Evolutionary conservation across 2,888 invertebrate genomes (phyloP).

Genomic region (Steinernema hermaphroditum): DNA sequence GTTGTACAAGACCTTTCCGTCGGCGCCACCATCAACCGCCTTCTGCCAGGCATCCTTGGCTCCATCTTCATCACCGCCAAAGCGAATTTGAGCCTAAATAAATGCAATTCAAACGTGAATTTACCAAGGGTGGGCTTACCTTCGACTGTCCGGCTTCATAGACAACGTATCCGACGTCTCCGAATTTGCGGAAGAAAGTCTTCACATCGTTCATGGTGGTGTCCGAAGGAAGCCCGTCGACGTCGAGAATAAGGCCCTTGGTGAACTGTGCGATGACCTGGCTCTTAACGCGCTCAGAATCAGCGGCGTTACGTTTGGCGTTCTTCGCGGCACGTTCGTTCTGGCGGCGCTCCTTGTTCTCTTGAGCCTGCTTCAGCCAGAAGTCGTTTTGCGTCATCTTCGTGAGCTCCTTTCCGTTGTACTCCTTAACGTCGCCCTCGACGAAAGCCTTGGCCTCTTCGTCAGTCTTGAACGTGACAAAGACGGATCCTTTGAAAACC

Average conservation of each 20-base stretch:
- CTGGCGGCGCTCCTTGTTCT: constrained; percentile 42
- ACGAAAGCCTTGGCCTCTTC: constrained; percentile 82
- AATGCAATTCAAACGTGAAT: background rate
- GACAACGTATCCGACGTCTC: constrained; percentile 64
- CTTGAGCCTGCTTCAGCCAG: constrained; percentile 48
- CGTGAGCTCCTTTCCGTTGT: constrained; percentile 67
- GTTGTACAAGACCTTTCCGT: constrained; percentile 56
- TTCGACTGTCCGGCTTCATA: constrained; percentile 36
- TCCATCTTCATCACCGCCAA: constrained; percentile 47
- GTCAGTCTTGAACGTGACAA: constrained; percentile 80
- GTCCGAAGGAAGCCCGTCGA: constrained; percentile 48
- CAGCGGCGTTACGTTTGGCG: constrained; percentile 36
- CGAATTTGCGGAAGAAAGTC: constrained; percentile 76
- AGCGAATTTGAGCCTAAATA: constrained; percentile 39
- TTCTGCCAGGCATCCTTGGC: constrained; percentile 60
- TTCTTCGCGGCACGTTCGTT: constrained; percentile 50
- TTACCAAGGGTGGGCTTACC: constrained; percentile 18
- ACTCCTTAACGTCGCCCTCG: constrained; percentile 73
- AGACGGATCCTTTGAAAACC: constrained; percentile 80
- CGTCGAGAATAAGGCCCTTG: constrained; percentile 59
- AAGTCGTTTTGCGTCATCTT: constrained; percentile 64
- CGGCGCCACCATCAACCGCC: constrained; percentile 49
- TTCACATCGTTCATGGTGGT: constrained; percentile 72
- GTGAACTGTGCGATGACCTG: constrained; percentile 46
- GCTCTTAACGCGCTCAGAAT: constrained; percentile 32